Percentiles rank a stretch among this genome's conserved stretches.
These are phyloP conservation scores for Python bivittatus DNA, from an alignment of 2,113 vertebrate genomes.

Conservation along the genomic window DNA sequence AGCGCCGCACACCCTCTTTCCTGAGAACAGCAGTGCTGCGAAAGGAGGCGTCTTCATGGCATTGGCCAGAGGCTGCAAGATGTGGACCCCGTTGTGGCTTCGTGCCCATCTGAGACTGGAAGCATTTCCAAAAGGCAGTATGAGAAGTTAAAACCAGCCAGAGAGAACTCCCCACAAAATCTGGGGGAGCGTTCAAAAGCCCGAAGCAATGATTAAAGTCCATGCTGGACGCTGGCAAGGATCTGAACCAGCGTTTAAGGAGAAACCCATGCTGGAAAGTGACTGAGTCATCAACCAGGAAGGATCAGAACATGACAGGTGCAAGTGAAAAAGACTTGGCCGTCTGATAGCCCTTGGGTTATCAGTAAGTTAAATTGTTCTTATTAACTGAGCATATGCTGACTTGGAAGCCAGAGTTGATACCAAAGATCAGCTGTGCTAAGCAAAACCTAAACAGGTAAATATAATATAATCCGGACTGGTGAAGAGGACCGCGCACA, in stretches of 20 bases:
- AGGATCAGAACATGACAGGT: neutral
- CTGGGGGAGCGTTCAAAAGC: too few relatives aligned
- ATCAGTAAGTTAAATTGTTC: neutral
- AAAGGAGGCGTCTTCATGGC: too few relatives aligned
- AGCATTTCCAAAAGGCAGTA: too few relatives aligned
- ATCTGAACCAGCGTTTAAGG: neutral
- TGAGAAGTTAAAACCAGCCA: too few relatives aligned
- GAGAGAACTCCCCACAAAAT: too few relatives aligned
- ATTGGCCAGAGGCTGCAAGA: too few relatives aligned
- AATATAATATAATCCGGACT: neutral
- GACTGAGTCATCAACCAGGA: neutral
- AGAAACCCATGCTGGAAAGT: neutral
- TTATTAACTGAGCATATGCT: neutral
- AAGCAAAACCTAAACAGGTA: neutral
- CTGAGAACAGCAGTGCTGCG: too few relatives aligned
- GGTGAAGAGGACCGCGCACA: neutral
- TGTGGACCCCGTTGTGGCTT: too few relatives aligned
- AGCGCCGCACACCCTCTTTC: too few relatives aligned
- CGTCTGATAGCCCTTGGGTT: neutral
- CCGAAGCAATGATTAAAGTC: too few relatives aligned
- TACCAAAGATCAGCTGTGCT: neutral
- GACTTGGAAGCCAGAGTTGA: neutral
- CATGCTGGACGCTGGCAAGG: neutral
- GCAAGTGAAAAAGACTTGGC: neutral
- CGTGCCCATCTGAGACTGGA: too few relatives aligned